phyloP scores from a whole-genome alignment of 2,113 vertebrate genomes.

The Piliocolobus tephrosceles region DNA sequence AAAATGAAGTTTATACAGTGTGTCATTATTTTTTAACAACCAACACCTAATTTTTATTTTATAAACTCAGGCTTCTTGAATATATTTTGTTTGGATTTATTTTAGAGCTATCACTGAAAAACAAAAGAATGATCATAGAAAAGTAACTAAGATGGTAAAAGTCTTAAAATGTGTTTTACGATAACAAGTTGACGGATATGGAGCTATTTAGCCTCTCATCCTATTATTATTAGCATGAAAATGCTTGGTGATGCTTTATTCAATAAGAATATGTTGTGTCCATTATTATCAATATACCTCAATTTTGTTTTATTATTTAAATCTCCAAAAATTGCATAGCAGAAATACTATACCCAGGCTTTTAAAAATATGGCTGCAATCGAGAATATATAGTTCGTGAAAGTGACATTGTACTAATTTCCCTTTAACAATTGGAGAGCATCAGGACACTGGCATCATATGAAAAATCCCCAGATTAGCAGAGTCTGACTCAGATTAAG shows the following conservation, averaged over 20 bases:
- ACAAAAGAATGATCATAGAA: neutral
- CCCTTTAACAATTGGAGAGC: neutral
- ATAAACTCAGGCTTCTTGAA: neutral
- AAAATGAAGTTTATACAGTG: neutral
- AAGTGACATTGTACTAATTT: neutral
- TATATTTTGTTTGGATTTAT: neutral
- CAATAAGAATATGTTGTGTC: neutral
- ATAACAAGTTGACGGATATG: neutral
- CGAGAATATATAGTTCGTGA: neutral
- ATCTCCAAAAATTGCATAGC: neutral
- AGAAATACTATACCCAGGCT: neutral
- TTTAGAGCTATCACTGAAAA: neutral
- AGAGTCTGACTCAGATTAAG: neutral
- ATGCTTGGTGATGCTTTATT: neutral
- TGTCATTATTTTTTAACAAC: neutral
- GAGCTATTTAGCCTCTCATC: neutral
- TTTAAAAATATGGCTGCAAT: neutral
- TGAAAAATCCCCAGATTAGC: slow-evolving; percentile 44
- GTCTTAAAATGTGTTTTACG: neutral
- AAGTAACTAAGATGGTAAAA: neutral
- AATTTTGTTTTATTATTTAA: neutral
- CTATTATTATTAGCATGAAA: neutral
- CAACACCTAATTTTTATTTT: neutral
- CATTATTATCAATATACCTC: neutral
- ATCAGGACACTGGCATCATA: neutral